Conservation (phyloP, 2,888 invertebrate genomes). For the Euzetes globulus region DNA sequence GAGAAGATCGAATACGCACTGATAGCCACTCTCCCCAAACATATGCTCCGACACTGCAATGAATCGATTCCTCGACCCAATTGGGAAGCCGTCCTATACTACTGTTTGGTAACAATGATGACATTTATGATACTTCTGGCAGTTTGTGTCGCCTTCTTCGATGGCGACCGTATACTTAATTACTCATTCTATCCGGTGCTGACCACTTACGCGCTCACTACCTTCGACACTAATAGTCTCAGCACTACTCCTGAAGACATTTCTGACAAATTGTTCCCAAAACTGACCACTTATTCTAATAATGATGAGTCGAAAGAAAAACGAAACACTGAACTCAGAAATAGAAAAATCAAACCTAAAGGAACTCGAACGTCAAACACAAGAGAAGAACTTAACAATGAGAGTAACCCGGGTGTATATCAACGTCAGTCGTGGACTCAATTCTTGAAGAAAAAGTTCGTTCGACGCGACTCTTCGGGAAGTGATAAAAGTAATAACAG, state of each 20-base stretch:
- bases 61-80: conserved; percentile 61
- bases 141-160: conserved; percentile 61
- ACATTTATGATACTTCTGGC: conserved; percentile 59
- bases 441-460: conserved; percentile 28
- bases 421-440: conserved; percentile 28
- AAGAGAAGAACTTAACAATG: conserved; percentile 17
- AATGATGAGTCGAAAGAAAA: conserved; percentile 26
- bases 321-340: conserved; percentile 8
- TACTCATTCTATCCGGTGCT: conserved; percentile 52
- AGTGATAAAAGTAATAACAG: conserved; percentile 31
- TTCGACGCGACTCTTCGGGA: conserved; percentile 25
- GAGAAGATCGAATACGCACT: conserved; percentile 59
- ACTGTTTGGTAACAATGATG: conserved; percentile 56
- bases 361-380: neutral
- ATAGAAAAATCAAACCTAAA: conserved; percentile 5
- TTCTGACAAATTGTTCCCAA: neutral
- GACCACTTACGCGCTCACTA: conserved; percentile 33
- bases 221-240: neutral
- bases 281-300: neutral
- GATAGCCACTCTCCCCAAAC: conserved; percentile 59
- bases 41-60: conserved; percentile 62
- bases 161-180: conserved; percentile 60
- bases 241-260: neutral
- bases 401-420: neutral
- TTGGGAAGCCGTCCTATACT: conserved; percentile 68